phyloP scores from a whole-genome alignment of 2,113 vertebrate species.

The Psophia crepitans region DNA sequence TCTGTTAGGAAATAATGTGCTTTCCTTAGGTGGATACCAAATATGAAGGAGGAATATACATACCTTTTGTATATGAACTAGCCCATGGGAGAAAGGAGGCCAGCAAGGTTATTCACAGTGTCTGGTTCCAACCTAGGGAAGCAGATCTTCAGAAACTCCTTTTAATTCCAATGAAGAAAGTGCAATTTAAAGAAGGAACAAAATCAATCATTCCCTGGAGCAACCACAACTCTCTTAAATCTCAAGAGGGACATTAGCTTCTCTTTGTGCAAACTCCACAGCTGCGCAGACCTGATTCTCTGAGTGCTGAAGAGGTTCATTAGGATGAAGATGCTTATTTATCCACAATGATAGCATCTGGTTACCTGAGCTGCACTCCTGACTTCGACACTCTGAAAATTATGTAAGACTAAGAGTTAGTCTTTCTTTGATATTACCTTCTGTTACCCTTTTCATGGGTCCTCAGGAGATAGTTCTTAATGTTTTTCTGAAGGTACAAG shows the following conservation, averaged over 20 bases:
- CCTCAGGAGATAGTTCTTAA: neutral
- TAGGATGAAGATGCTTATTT: neutral
- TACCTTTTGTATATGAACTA: no score
- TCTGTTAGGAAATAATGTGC: no score
- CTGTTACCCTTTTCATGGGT: neutral
- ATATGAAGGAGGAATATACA: no score
- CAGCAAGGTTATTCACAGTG: no score
- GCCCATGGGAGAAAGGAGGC: no score
- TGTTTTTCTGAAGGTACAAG: neutral
- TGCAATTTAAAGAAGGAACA: neutral
- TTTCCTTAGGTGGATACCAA: no score
- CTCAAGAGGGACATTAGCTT: neutral
- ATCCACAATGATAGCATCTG: neutral
- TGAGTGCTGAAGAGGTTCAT: neutral
- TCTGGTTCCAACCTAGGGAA: neutral
- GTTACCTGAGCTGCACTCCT: neutral
- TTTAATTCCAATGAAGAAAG: neutral
- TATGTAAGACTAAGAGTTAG: neutral
- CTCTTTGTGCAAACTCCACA: no score
- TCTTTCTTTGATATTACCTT: neutral
- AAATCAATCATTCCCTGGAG: neutral
- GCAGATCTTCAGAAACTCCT: neutral
- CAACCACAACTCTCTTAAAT: fast-evolving
- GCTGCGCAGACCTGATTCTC: neutral
- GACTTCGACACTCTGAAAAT: neutral